Evolutionary conservation across 2,888 invertebrate species (phyloP), one percentile per base, ranked within the genome.

Genomic region (Luperina testacea): DNA sequence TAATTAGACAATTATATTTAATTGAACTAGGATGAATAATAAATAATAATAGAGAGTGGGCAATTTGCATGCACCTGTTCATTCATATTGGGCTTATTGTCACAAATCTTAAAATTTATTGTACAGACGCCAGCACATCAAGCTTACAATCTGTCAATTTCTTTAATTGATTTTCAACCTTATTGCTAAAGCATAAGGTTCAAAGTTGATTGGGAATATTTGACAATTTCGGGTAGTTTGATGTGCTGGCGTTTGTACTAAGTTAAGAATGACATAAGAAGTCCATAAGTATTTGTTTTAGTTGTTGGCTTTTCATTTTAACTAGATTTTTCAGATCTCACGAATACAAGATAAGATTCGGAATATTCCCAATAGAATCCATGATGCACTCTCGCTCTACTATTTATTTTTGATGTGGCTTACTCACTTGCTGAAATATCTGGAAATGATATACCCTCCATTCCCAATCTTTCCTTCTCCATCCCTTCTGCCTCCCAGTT

Each of bases 1-100:
- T 77, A 61, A 81, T 75, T 69, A 65, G 5, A 57, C 8, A 42
- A 59, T 77, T 48, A 24, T 51, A 48, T 59, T 67, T 69, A 78
- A 59, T 81, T 67, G 42, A 13, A 51, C 32, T 45, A 73, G 11
- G 32, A 38, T 38, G 53, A 78, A n/a, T 70, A 63, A n/a, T 70
- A 53, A 38, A 38, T n/a, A n/a, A n/a, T n/a, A n/a, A 63, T 45
- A 45, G 20, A 42, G 53, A 57, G 24, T 48, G 20, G 11, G 61
- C 42, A 17, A 51, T 51, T 74, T 24, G n/a, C 9, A 17, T 51
- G 38, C 9, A 27, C 38, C 9, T 72, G 48, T 45, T 45, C 45
- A 45, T 45, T 45, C 45, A 45, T 45, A 45, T 45, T 45, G 45
- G 45, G 13, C 45, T 45, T 45, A 45, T 45, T 45, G 45, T 45